Evolutionary conservation across 1,140 invertebrate species (phyloP), one percentile per base, ranked within the genome.

Genomic region (Nebria ingens): DNA sequence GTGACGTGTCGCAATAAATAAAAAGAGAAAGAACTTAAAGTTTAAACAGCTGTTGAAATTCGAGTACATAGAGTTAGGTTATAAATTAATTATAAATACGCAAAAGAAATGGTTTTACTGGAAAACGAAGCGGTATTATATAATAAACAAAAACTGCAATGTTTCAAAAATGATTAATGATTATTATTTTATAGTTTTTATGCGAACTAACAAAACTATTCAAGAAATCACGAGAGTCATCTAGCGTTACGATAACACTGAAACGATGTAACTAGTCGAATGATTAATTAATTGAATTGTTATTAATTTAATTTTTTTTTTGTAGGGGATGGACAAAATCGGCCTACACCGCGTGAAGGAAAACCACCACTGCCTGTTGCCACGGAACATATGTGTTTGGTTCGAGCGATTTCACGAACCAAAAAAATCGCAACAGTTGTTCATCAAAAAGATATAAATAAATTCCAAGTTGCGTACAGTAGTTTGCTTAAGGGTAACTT

Each of bases 401-500:
- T 90, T 11, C 68, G 86, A 68, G 87, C 86, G 21, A 76, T 79
- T 34, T 72, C 79, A 51, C 79, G 81, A 60, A 85, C 81, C 22
- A 87, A 84, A 61, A 91, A 89, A 77, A 84, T 92, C 59, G 79
- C 82, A 12, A 90, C 87, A 59, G 76, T 89, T 57, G 85, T 91
- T 69, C 80, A 82, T 68, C 81, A 87, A 59, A 87, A 84, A 66
- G 87, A 91, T 73, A 82, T 91, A 0, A 89, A 87, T 68, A 87
- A 86, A 73, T 89, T 91, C 72, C 88, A 90, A 71, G 77, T 85
- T 61, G 85, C 87, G 1, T 92, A 91, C 70, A 86, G 85, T 66
- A 89, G 83, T 73, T 72, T 91, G 58, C 71, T 92, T 20, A 89
- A 88, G 72, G 84, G 81, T n/a, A 91, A 89, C 71, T 82, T 92